Percentiles rank a stretch among this genome's conserved stretches.
Conservation (phyloP, 2,888 invertebrate genomes). For the Notodonta dromedarius region DNA sequence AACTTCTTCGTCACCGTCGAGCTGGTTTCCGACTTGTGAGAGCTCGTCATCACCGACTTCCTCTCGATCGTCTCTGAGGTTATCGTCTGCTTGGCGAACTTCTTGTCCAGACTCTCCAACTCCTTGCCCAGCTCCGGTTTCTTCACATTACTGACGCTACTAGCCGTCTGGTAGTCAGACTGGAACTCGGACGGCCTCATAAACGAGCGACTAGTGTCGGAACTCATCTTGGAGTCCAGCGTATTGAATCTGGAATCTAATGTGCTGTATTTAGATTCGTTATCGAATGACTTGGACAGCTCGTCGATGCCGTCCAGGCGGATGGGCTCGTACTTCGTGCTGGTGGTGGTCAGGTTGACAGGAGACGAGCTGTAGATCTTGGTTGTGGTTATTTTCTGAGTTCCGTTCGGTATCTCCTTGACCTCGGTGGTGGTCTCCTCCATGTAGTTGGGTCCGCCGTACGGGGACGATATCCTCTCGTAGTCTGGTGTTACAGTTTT, state of each 20-base stretch:
- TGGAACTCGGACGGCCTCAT: slow-evolving; percentile 82
- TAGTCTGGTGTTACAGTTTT: slow-evolving; percentile 73
- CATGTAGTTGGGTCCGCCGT: slow-evolving; percentile 75
- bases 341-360: slow-evolving; percentile 77
- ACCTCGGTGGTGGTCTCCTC: slow-evolving; percentile 82
- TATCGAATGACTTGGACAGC: slow-evolving; percentile 79
- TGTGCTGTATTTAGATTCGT: slow-evolving; percentile 78
- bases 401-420: slow-evolving; percentile 82
- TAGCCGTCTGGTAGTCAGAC: slow-evolving; percentile 60
- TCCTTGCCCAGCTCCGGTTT: slow-evolving; percentile 76
- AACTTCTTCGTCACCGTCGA: slow-evolving; percentile 84
- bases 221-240: slow-evolving; percentile 73
- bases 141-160: slow-evolving; percentile 61
- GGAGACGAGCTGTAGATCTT: slow-evolving; percentile 84
- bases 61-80: slow-evolving; percentile 88
- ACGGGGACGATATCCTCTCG: slow-evolving; percentile 73
- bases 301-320: slow-evolving; percentile 81
- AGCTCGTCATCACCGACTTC: slow-evolving; percentile 87
- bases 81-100: slow-evolving; percentile 87
- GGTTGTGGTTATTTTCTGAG: slow-evolving; percentile 82
- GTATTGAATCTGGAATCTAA: slow-evolving; percentile 77
- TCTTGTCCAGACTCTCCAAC: slow-evolving; percentile 85
- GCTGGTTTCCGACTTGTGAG: slow-evolving; percentile 83
- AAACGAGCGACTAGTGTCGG: slow-evolving; percentile 78
- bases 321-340: slow-evolving; percentile 76